Percentiles rank a stretch among this genome's conserved stretches.
Evolutionary conservation across 2,113 vertebrate genomes (phyloP).

Genomic region (Coturnix japonica): DNA sequence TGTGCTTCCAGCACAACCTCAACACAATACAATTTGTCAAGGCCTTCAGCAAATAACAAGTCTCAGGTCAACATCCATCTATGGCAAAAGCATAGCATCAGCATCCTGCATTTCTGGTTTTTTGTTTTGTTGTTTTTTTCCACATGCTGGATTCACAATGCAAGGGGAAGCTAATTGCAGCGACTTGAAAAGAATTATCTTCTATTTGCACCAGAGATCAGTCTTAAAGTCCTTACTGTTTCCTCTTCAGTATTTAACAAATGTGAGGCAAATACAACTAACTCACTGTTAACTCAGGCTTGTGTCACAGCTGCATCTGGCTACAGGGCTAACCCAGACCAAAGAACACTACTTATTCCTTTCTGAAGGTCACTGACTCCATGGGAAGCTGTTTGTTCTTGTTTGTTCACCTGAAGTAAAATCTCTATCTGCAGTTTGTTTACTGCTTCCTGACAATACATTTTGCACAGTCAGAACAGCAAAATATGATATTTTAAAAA

Average conservation of each 20-base stretch:
- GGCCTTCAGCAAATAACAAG: neutral
- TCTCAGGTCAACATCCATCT: neutral
- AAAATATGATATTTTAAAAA: neutral
- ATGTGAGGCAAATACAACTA: neutral
- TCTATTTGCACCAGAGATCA: neutral
- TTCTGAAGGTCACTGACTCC: constrained; percentile 67
- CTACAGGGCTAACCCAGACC: neutral
- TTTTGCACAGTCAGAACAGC: constrained; percentile 11
- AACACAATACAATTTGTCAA: neutral
- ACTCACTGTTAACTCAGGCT: neutral
- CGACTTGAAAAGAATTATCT: neutral
- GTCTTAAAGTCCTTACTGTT: neutral
- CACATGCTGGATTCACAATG: neutral
- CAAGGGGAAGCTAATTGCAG: neutral
- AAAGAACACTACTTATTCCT: constrained; percentile 39
- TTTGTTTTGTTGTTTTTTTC: too few species aligned
- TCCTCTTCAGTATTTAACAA: neutral
- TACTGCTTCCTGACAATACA: constrained; percentile 2
- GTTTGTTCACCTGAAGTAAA: constrained; percentile 15
- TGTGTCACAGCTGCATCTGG: neutral
- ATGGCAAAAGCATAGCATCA: neutral
- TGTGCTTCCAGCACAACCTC: neutral
- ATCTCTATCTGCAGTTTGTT: constrained; percentile 61
- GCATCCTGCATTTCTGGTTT: neutral
- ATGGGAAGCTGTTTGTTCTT: neutral